Conservation (phyloP, 2,888 invertebrate species). For the Zootermopsis nevadensis region DNA sequence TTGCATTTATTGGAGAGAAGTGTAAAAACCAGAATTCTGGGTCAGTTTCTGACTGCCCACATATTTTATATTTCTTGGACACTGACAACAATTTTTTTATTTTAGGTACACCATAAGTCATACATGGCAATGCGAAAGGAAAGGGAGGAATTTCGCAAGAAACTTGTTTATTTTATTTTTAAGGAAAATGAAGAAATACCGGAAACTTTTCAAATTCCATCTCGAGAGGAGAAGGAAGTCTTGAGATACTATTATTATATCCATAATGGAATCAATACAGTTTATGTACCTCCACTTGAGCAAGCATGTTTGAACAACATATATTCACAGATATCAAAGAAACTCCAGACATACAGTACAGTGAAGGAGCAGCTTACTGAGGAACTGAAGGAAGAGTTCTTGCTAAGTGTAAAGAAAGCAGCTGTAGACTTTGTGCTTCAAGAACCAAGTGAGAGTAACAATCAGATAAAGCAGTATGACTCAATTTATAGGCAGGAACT, state of each 20-base stretch:
- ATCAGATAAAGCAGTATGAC: constrained; percentile 60
- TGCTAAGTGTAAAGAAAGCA: constrained; percentile 89
- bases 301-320: constrained; percentile 72
- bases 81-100: background rate
- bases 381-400: constrained; percentile 88
- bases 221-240: constrained; percentile 75
- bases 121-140: constrained; percentile 78
- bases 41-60: too few species aligned
- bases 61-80: too few species aligned
- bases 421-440: constrained; percentile 92
- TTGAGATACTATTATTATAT: constrained; percentile 91
- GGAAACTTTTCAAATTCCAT: constrained; percentile 66
- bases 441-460: constrained; percentile 68
- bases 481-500: constrained; percentile 70
- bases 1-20: too few species aligned
- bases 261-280: constrained; percentile 89
- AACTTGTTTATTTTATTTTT: constrained; percentile 80
- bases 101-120: constrained; percentile 58
- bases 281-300: constrained; percentile 87
- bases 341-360: constrained; percentile 55
- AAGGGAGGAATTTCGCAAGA: constrained; percentile 84
- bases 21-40: too few species aligned
- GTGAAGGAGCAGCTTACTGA: constrained; percentile 75
- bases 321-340: constrained; percentile 62
- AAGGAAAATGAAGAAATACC: constrained; percentile 62